Evolutionary conservation across 1,140 invertebrate species (phyloP).

Genomic region (Ceratina australensis): DNA sequence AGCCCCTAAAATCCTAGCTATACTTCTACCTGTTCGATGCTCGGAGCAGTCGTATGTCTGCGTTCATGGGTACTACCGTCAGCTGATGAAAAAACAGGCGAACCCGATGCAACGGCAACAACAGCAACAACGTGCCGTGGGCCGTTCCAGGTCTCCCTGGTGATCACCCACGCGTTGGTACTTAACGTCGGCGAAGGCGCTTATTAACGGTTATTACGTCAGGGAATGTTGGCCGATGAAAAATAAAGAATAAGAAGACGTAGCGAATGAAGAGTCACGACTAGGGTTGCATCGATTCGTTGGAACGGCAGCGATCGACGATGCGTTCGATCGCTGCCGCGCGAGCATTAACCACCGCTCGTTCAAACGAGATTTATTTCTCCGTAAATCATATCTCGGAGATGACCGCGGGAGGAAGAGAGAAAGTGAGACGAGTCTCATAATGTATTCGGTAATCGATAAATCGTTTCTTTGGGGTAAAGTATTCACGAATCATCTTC

Average conservation of each 20-base stretch:
- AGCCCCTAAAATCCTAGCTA: neutral
- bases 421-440: neutral
- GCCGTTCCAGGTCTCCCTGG: constrained; percentile 29
- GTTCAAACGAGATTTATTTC: constrained; percentile 46
- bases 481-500: neutral
- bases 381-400: constrained; percentile 43
- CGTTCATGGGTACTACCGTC: neutral
- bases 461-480: neutral
- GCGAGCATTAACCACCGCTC: constrained; percentile 32
- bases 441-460: neutral
- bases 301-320: constrained; percentile 37
- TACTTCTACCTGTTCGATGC: constrained; percentile 22
- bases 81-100: constrained; percentile 32
- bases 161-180: constrained; percentile 61
- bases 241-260: constrained; percentile 27
- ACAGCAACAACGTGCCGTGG: constrained; percentile 49
- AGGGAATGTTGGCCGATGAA: constrained; percentile 55
- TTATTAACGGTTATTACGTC: constrained; percentile 69
- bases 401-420: neutral
- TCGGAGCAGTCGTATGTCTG: constrained; percentile 8
- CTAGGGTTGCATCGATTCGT: neutral
- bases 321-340: constrained; percentile 34
- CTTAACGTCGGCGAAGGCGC: constrained; percentile 64
- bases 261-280: neutral
- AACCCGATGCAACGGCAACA: constrained; percentile 29